These are phyloP conservation scores for Pyrocephalus nanus DNA, from an alignment of 2,797 vertebrate species.

Conservation along the genomic window DNA sequence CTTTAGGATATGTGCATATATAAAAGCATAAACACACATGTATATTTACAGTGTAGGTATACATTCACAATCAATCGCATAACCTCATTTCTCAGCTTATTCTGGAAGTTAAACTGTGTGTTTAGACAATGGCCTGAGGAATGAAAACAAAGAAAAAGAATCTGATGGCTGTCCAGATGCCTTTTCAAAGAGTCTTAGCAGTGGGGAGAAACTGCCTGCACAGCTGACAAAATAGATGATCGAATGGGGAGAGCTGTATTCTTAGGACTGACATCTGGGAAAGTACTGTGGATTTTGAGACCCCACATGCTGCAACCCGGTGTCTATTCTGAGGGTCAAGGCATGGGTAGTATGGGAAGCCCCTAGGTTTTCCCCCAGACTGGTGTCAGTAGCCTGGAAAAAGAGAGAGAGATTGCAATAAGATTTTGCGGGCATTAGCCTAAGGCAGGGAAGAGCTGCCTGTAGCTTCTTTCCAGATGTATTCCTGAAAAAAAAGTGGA, in stretches of 20 bases:
- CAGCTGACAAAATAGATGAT: constrained; percentile 44
- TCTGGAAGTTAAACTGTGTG: neutral
- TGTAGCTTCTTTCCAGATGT: neutral
- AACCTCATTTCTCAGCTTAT: neutral
- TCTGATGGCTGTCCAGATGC: neutral
- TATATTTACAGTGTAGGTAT: neutral
- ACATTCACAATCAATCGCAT: neutral
- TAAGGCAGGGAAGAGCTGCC: neutral
- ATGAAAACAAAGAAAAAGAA: neutral
- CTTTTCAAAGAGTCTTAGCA: neutral
- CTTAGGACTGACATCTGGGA: neutral
- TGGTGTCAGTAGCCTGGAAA: neutral
- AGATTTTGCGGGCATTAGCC: neutral
- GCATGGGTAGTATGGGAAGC: neutral
- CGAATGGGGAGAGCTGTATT: neutral
- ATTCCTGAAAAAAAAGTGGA: neutral
- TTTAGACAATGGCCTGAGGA: neutral
- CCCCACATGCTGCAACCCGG: neutral
- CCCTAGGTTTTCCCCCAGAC: neutral
- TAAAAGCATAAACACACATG: neutral
- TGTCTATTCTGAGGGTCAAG: neutral
- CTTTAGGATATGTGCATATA: neutral
- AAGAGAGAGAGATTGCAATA: neutral
- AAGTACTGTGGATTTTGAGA: neutral
- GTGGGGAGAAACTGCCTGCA: neutral